Conservation (phyloP, 2,888 invertebrate species). For the Polyploca ridens region DNA sequence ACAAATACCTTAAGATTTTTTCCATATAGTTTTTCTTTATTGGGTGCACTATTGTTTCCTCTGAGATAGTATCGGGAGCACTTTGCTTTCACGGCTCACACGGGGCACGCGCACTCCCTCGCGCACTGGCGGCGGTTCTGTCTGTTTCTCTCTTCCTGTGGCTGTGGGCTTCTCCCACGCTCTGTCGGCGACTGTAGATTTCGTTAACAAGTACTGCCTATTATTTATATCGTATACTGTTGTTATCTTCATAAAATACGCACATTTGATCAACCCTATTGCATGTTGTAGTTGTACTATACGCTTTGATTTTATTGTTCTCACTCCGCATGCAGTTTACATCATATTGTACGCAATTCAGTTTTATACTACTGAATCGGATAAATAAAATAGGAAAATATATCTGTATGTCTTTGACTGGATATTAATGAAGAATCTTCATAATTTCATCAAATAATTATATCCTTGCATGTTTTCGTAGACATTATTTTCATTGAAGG, state of each 20-base stretch:
- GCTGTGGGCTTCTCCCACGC: slow-evolving; percentile 80
- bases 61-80: slow-evolving; percentile 73
- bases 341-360: background rate
- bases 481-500: slow-evolving; percentile 31
- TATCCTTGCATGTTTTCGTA: slow-evolving; percentile 47
- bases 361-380: background rate
- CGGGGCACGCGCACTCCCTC: slow-evolving; percentile 76
- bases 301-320: slow-evolving; percentile 4
- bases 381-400: background rate
- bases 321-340: slow-evolving; percentile 39
- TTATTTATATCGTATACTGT: slow-evolving; percentile 37
- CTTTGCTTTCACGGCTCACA: slow-evolving; percentile 78
- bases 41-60: slow-evolving; percentile 71
- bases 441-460: slow-evolving; percentile 11
- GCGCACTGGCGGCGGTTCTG: slow-evolving; percentile 84
- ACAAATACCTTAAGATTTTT: slow-evolving; percentile 71
- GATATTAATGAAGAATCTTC: slow-evolving; percentile 19
- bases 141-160: slow-evolving; percentile 86
- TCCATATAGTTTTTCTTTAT: slow-evolving; percentile 59
- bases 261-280: slow-evolving; percentile 3
- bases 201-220: slow-evolving; percentile 42
- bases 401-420: slow-evolving; percentile 9
- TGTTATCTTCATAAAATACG: background rate
- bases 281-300: background rate
- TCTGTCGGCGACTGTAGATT: slow-evolving; percentile 69